phyloP scores from a whole-genome alignment of 2,113 vertebrate genomes.

The Centropus bengalensis region DNA sequence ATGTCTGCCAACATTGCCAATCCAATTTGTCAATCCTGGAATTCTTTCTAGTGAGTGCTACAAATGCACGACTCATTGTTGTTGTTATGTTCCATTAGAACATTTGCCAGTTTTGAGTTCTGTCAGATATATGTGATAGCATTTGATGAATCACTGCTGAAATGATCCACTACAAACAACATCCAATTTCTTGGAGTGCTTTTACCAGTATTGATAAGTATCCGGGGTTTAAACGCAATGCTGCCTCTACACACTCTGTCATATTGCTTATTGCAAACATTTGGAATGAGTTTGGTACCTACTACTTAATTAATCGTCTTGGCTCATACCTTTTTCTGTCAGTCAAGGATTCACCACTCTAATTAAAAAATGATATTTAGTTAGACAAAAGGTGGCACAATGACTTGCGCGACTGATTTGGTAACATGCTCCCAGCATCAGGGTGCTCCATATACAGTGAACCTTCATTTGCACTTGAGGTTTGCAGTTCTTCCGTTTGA shows the following conservation, averaged over 20 bases:
- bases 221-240: slow-evolving; percentile 38
- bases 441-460: not conserved
- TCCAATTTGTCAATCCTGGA: slow-evolving; percentile 71
- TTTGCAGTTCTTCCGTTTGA: not conserved
- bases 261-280: slow-evolving; percentile 38
- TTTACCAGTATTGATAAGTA: slow-evolving; percentile 68
- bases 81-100: slow-evolving; percentile 74
- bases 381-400: not conserved
- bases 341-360: not conserved
- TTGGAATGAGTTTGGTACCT: slow-evolving; percentile 44
- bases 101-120: slow-evolving; percentile 72
- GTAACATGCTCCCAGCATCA: not conserved
- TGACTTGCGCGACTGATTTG: not conserved
- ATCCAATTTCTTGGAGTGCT: slow-evolving; percentile 54
- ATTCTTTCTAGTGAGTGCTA: slow-evolving; percentile 67
- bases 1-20: slow-evolving; percentile 67
- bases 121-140: slow-evolving; percentile 60
- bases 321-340: slow-evolving; percentile 51
- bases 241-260: slow-evolving; percentile 26
- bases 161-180: slow-evolving; percentile 66
- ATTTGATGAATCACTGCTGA: slow-evolving; percentile 69
- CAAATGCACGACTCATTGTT: slow-evolving; percentile 69
- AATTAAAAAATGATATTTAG: not conserved
- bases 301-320: slow-evolving; percentile 64
- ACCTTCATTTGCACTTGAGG: slow-evolving; percentile 4